Percentiles rank a stretch among this genome's conserved stretches.
Conservation (phyloP, 2,797 vertebrate species). For the Bryconaethiops microstoma region DNA sequence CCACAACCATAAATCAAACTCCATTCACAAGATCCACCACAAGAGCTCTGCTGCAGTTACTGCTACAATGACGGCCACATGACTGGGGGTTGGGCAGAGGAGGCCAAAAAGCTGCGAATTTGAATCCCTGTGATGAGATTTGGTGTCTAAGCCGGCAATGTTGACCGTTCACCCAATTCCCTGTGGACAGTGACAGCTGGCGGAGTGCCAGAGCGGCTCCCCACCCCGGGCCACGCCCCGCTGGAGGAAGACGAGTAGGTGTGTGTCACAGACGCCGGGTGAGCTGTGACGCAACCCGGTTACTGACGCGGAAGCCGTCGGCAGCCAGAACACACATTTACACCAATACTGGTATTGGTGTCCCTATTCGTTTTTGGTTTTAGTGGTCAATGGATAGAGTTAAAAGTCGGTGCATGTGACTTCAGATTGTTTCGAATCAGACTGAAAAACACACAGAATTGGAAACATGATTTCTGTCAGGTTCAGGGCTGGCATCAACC, state of each 20-base stretch:
- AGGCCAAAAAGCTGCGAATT: slow-evolving; percentile 41
- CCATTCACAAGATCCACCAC: slow-evolving; percentile 40
- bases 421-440: too few species aligned
- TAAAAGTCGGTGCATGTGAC: too few species aligned
- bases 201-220: slow-evolving; percentile 38
- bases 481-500: too few species aligned
- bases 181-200: slow-evolving; percentile 52
- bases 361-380: too few species aligned
- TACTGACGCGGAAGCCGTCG: slow-evolving; percentile 1
- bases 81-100: not conserved
- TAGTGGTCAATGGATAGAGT: too few species aligned
- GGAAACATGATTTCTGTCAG: too few species aligned
- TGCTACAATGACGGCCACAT: not conserved
- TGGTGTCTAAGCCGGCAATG: slow-evolving; percentile 40
- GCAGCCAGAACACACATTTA: not conserved
- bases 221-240: slow-evolving; percentile 23
- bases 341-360: not conserved
- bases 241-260: slow-evolving; percentile 6
- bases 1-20: slow-evolving; percentile 55
- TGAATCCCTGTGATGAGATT: slow-evolving; percentile 54
- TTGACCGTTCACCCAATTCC: slow-evolving; percentile 59
- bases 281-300: slow-evolving; percentile 1
- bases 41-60: slow-evolving; percentile 13
- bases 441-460: too few species aligned
- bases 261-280: slow-evolving; percentile 7